phyloP scores from a whole-genome alignment of 2,888 invertebrate genomes.

The Cyclophora albipunctata region DNA sequence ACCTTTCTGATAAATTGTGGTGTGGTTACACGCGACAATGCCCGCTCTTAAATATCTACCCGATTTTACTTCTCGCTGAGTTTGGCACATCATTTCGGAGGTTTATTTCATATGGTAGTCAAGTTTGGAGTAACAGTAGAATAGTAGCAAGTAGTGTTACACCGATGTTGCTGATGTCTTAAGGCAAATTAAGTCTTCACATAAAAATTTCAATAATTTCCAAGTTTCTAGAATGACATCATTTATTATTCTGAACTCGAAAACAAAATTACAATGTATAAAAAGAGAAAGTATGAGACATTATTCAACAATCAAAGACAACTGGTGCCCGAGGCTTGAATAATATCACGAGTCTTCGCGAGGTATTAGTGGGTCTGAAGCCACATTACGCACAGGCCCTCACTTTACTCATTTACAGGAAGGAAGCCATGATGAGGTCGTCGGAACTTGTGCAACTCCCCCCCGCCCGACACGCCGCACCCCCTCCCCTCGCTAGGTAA shows the following conservation, averaged over 20 bases:
- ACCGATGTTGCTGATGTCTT: too few relatives aligned
- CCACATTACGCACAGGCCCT: slow-evolving; percentile 35
- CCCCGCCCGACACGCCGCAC: slow-evolving; percentile 3
- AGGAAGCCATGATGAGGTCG: slow-evolving; percentile 40
- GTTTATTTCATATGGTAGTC: not conserved
- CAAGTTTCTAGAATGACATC: slow-evolving; percentile 7
- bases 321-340: slow-evolving; percentile 14
- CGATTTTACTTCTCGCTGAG: not conserved
- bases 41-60: slow-evolving; percentile 20
- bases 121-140: too few relatives aligned
- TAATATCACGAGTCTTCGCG: slow-evolving; percentile 16
- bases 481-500: slow-evolving; percentile 24
- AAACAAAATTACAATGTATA: too few relatives aligned
- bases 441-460: slow-evolving; percentile 38
- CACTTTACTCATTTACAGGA: slow-evolving; percentile 36
- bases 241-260: slow-evolving; percentile 3
- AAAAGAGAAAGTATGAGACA: slow-evolving; percentile 7
- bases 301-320: slow-evolving; percentile 22
- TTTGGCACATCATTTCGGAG: slow-evolving; percentile 1
- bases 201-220: not conserved
- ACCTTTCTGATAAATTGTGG: slow-evolving; percentile 48
- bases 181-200: not conserved
- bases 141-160: too few relatives aligned
- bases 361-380: slow-evolving; percentile 15
- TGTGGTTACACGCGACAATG: slow-evolving; percentile 28